A percentile compares a stretch with the other conserved stretches of the same genome.
phyloP scores from a whole-genome alignment of 2,797 vertebrate species.

The Calcarius lapponicus region DNA sequence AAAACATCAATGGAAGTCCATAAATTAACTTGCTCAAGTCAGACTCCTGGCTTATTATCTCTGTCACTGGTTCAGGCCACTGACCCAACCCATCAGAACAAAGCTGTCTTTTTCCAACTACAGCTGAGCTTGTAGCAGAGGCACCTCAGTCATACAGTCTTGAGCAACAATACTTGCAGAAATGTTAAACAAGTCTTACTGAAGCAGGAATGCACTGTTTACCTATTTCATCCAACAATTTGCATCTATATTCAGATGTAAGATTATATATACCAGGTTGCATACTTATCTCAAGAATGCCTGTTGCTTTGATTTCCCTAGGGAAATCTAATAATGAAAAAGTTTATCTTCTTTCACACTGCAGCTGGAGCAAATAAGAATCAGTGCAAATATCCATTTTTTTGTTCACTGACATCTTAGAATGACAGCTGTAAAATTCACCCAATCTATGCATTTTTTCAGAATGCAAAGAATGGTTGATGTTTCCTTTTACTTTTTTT shows the following conservation, averaged over 20 bases:
- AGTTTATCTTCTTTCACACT: not conserved
- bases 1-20: not conserved
- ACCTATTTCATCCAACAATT: not conserved
- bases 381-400: not conserved
- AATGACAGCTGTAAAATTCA: not conserved
- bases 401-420: not conserved
- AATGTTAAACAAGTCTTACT: not conserved
- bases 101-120: not conserved
- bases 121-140: not conserved
- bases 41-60: not conserved
- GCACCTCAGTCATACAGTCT: not conserved
- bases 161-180: not conserved
- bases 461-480: not conserved
- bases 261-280: not conserved
- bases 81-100: not conserved
- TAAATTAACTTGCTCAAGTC: not conserved
- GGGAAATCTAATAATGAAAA: conserved; percentile 12
- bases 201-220: not conserved
- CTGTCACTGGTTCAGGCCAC: not conserved
- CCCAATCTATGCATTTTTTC: not conserved
- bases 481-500: not conserved
- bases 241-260: not conserved
- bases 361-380: conserved; percentile 7
- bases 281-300: not conserved
- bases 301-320: conserved; percentile 23